A percentile compares a stretch with the other conserved stretches of the same genome.
These are phyloP conservation scores for Mesorhabditis belari DNA, from an alignment of 2,888 invertebrate species.

Conservation along the genomic window DNA sequence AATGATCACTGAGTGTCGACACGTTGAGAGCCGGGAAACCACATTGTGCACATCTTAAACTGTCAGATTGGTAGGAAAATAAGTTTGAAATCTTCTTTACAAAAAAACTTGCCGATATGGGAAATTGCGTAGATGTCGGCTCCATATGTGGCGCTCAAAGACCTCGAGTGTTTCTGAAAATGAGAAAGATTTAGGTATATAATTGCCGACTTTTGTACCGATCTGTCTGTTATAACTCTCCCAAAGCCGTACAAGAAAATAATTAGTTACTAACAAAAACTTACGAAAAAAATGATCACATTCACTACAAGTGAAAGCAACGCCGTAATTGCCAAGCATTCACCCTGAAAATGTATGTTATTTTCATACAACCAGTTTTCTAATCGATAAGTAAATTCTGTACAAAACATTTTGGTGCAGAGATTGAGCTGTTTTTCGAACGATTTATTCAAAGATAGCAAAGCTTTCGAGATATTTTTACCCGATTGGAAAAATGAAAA, in stretches of 20 bases:
- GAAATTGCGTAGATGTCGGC: constrained; percentile 25
- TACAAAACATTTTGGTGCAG: too few relatives aligned
- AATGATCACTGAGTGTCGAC: constrained; percentile 15
- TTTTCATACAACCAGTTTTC: too few relatives aligned
- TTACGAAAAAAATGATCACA: neutral
- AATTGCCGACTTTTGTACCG: neutral
- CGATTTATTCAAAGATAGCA: too few relatives aligned
- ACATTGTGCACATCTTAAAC: constrained; percentile 17
- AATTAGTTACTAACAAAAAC: neutral
- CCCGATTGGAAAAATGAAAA: too few relatives aligned
- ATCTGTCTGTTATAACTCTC: too few relatives aligned
- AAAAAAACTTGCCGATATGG: constrained; percentile 13
- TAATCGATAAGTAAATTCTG: too few relatives aligned
- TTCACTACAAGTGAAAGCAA: neutral
- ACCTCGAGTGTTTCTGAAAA: constrained; percentile 21
- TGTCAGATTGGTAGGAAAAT: too few relatives aligned
- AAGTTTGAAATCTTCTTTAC: neutral
- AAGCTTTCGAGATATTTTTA: too few relatives aligned
- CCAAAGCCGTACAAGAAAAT: too few relatives aligned
- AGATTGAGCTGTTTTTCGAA: too few relatives aligned
- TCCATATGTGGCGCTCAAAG: constrained; percentile 35
- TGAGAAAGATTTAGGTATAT: neutral
- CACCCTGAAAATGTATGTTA: too few relatives aligned
- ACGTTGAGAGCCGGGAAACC: constrained; percentile 25
- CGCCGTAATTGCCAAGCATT: constrained; percentile 1